Base-by-base conservation (phyloP, 2,797 vertebrate genomes). In the Balearica regulorum region DNA sequence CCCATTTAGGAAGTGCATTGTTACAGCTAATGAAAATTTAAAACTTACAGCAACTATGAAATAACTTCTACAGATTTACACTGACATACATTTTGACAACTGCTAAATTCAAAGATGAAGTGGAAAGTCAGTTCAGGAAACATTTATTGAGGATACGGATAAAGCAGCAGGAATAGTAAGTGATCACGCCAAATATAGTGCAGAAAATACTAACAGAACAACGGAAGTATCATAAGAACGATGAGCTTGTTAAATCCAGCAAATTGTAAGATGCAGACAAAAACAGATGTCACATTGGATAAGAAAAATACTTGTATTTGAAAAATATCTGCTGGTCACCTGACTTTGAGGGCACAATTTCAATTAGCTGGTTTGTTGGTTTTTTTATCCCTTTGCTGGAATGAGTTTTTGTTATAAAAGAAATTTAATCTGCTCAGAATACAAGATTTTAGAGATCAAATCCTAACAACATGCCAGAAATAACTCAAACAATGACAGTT, bases 131-230 rank as follows among this genome's bases (percentile, higher is more conserved):
- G 83, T 81, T 95, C 88, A 92, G 58, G 80, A 94, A 88, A 78
- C 9, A 37, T 39, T 84, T 26, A 66, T 0, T 46, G 31, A 93
- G 6, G 53, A 77, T 83, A 70, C 15, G 68, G 49, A 94, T 33
- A 93, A 96, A 96, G 68, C n/a, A 81, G 71, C 49, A 96, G 48
- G 33, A 94, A 87, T 25, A 85, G 54, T 91, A 94, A 91, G 29
- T 83, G 64, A 96, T 94, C 77, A 58, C 4, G 13, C 35, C 91
- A 97, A 96, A 95, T 55, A 82, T 5, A 89, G 49, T 21, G 43
- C 79, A 94, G 64, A 84, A 90, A 87, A 95, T 68, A 93, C 94
- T 93, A 94, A 97, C 46, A 78, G 75, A 64, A 78, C 21, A 68
- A 84, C 77, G 18, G 13, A 55, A 69, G 11, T 29, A 46, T 37